These are phyloP conservation scores for Chunga burmeisteri DNA, from an alignment of 2,113 vertebrate genomes.

Conservation along the genomic window DNA sequence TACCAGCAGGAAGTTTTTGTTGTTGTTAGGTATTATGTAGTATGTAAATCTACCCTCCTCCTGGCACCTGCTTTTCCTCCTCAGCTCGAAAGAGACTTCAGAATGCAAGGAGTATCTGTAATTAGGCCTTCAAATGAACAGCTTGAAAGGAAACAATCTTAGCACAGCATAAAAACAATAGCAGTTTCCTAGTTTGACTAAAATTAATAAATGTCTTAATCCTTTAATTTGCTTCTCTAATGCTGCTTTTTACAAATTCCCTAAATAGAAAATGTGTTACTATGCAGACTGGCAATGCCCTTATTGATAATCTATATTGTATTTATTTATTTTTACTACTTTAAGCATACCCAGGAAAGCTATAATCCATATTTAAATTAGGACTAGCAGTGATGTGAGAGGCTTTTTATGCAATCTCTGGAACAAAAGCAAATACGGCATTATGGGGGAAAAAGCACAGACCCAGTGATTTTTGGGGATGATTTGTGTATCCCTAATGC, in stretches of 20 bases:
- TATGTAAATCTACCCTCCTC: not conserved
- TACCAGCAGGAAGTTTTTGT: not conserved
- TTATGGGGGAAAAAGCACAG: not conserved
- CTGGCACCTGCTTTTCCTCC: not conserved
- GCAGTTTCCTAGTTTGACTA: not conserved
- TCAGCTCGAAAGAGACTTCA: not conserved
- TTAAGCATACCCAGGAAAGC: not conserved
- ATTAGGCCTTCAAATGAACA: conserved; percentile 7
- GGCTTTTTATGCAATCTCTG: not conserved
- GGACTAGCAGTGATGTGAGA: not conserved
- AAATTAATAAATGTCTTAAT: not conserved
- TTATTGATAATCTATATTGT: not conserved
- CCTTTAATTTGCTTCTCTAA: not conserved
- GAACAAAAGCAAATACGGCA: not conserved
- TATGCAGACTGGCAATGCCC: not conserved
- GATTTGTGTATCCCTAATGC: not conserved
- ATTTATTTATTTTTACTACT: not conserved
- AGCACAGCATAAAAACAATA: not conserved
- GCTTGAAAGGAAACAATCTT: not conserved
- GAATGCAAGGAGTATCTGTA: not conserved
- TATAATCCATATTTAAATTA: not conserved
- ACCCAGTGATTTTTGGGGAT: not conserved
- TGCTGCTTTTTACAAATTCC: not conserved
- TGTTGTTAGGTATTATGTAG: not conserved
- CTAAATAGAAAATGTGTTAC: not conserved